Percentiles rank a stretch among this genome's conserved stretches.
Conservation (phyloP, 2,888 invertebrate species). For the Meta bourneti region DNA sequence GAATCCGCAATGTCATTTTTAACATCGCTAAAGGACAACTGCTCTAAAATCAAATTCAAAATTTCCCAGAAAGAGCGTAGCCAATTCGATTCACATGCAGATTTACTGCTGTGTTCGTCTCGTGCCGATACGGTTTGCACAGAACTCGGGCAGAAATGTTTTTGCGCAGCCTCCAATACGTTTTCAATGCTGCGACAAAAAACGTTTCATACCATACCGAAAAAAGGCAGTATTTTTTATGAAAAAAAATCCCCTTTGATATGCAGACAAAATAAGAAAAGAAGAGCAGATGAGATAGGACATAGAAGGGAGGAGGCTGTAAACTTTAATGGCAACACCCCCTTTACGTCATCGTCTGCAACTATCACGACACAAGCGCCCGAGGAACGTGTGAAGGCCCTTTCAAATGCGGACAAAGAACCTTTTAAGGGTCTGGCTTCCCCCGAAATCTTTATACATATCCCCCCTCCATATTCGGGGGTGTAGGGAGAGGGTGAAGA, state of each 20-base stretch:
- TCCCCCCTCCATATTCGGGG: constrained; percentile 35
- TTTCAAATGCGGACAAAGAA: constrained; percentile 72
- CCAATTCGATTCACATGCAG: too few species aligned
- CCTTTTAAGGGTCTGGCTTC: constrained; percentile 67
- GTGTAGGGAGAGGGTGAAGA: constrained; percentile 8
- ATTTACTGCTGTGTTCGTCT: too few species aligned
- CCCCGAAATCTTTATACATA: constrained; percentile 69
- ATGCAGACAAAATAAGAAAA: constrained; percentile 48
- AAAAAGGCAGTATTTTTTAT: neutral
- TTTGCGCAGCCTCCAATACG: too few species aligned
- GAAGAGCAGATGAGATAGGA: constrained; percentile 15
- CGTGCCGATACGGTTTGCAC: too few species aligned
- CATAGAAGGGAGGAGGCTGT: constrained; percentile 10
- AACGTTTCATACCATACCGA: neutral
- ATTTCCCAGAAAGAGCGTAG: too few species aligned
- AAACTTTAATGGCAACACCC: constrained; percentile 60
- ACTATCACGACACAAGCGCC: constrained; percentile 34
- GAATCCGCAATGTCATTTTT: too few species aligned
- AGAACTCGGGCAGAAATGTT: too few species aligned
- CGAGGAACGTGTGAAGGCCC: constrained; percentile 54
- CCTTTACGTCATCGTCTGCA: constrained; percentile 45
- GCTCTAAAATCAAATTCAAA: too few species aligned
- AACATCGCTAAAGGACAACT: too few species aligned
- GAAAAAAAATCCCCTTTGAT: constrained; percentile 43
- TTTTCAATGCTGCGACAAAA: too few species aligned